These are phyloP conservation scores for Mareca penelope DNA, from an alignment of 2,797 vertebrate genomes.

Conservation along the genomic window DNA sequence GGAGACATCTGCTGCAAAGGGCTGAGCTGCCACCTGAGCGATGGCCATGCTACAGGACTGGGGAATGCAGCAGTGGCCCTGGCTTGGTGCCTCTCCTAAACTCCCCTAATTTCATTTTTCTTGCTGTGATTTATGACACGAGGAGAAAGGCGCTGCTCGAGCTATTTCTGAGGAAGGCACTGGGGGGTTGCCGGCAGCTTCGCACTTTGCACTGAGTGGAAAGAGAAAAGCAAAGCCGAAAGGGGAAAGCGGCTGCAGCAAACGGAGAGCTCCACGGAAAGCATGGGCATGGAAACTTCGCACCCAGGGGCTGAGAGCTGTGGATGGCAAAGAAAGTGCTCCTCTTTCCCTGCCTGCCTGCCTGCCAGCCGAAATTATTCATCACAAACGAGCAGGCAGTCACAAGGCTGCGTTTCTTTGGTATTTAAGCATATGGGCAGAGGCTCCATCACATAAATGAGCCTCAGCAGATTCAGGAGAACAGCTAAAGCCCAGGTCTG, in stretches of 20 bases:
- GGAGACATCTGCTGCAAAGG: background rate
- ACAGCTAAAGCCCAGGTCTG: background rate
- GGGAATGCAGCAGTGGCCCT: conserved; percentile 53
- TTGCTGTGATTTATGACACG: background rate
- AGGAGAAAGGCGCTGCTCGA: background rate
- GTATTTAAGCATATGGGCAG: conserved; percentile 18
- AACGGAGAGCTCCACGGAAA: background rate
- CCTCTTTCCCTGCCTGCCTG: conserved; percentile 2
- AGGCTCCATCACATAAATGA: background rate
- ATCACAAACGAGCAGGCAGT: background rate
- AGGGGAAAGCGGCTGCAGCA: background rate
- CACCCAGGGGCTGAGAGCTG: background rate
- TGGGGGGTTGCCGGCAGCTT: background rate
- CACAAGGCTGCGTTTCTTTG: conserved; percentile 13
- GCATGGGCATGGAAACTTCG: background rate
- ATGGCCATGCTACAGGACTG: conserved; percentile 19
- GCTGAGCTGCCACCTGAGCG: background rate
- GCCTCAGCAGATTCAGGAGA: background rate
- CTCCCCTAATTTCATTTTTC: conserved; percentile 61
- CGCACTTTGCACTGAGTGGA: background rate
- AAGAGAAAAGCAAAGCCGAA: background rate
- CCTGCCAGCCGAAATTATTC: conserved; percentile 33
- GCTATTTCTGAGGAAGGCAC: background rate
- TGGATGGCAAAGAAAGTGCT: background rate
- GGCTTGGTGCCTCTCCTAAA: conserved; percentile 52